Percentiles rank a stretch among this genome's conserved stretches.
Conservation (phyloP, 2,113 vertebrate genomes). For the Genyomyrus donnyi region DNA sequence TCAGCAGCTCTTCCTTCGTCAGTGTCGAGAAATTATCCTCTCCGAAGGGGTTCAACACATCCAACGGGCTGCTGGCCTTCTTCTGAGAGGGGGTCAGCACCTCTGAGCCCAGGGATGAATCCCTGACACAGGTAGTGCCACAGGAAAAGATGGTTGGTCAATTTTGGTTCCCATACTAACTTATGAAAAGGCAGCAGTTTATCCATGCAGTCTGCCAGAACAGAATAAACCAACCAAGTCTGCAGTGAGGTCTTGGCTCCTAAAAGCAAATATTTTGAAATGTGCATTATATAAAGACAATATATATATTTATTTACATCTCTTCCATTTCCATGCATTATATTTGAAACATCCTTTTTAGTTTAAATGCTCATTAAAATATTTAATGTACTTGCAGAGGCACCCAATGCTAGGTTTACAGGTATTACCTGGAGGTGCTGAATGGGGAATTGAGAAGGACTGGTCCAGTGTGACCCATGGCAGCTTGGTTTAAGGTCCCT, state of each 20-base stretch:
- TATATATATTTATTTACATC: background rate
- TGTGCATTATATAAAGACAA: background rate
- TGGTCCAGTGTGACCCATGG: conserved; percentile 49
- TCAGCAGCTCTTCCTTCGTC: conserved; percentile 90
- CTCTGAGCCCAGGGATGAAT: conserved; percentile 59
- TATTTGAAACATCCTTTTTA: background rate
- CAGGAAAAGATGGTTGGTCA: background rate
- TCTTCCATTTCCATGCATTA: background rate
- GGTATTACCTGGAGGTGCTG: conserved; percentile 52
- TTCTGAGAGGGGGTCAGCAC: conserved; percentile 58
- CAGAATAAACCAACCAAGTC: background rate
- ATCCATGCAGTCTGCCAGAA: background rate
- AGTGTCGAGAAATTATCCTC: conserved; percentile 95
- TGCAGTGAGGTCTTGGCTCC: background rate
- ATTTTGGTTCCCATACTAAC: background rate
- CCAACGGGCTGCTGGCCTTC: conserved; percentile 72
- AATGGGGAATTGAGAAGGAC: conserved; percentile 58
- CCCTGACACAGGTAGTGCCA: conserved; percentile 42
- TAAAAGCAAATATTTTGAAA: too few relatives aligned
- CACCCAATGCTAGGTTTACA: background rate
- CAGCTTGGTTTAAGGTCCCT: conserved; percentile 60
- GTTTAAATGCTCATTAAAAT: background rate
- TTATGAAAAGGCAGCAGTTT: background rate
- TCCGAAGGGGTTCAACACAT: conserved; percentile 97
- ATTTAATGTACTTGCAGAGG: background rate